These are phyloP conservation scores for Mixornis gularis DNA, from an alignment of 2,113 vertebrate genomes.

Conservation along the genomic window DNA sequence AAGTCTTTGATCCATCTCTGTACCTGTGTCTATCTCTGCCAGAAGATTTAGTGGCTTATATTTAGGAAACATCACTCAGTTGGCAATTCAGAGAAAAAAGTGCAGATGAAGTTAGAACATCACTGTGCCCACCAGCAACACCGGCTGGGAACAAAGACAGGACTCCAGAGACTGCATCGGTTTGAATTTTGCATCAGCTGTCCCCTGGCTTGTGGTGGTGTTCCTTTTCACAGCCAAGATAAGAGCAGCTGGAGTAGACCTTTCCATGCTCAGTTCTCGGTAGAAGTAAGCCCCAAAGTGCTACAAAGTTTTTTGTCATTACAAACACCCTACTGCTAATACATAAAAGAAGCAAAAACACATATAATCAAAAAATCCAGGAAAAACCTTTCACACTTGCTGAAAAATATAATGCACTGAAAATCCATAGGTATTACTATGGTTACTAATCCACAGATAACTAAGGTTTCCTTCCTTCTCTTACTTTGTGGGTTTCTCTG, in stretches of 20 bases:
- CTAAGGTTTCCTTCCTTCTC: neutral
- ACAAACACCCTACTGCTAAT: neutral
- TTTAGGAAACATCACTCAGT: neutral
- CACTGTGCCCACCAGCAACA: neutral
- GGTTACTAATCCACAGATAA: conserved; percentile 21
- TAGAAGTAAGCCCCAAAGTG: neutral
- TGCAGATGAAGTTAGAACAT: neutral
- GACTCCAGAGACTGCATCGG: neutral
- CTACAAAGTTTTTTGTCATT: neutral
- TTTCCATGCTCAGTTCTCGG: neutral
- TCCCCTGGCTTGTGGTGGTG: neutral
- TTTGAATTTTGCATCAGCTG: neutral
- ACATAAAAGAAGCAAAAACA: neutral
- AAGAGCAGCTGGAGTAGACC: neutral
- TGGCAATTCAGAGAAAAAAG: neutral
- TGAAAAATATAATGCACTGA: neutral
- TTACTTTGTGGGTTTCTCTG: neutral
- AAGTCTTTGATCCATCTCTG: neutral
- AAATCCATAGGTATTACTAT: conserved; percentile 20
- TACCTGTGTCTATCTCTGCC: neutral
- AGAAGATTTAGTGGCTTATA: neutral
- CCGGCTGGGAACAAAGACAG: neutral
- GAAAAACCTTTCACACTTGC: neutral
- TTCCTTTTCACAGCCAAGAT: neutral
- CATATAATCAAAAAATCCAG: neutral